phyloP scores from a whole-genome alignment of 2,888 invertebrate genomes.

The Parnassius mnemosyne region DNA sequence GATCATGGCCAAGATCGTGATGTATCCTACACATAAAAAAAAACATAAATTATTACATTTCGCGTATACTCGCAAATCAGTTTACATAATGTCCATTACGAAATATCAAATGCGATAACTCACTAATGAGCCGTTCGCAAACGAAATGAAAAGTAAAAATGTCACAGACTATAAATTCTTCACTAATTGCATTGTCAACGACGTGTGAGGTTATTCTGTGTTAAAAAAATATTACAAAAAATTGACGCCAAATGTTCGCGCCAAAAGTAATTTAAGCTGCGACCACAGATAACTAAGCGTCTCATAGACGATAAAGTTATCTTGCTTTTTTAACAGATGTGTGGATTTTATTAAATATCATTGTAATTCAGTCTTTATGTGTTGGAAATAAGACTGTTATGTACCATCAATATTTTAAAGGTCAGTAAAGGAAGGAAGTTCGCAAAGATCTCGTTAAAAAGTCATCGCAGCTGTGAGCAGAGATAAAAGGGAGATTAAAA shows the following conservation, averaged over 20 bases:
- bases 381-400: conserved; percentile 5
- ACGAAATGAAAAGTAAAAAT: conserved; percentile 2
- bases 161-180: conserved; percentile 23
- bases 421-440: conserved; percentile 21
- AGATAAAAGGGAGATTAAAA: conserved; percentile 15
- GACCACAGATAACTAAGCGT: conserved; percentile 53
- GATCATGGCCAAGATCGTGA: not conserved
- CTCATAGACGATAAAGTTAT: conserved; percentile 46
- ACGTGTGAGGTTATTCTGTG: conserved; percentile 55
- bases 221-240: conserved; percentile 41
- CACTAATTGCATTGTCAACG: conserved; percentile 48
- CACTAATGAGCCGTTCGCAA: conserved; percentile 1
- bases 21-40: not conserved
- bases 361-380: conserved; percentile 5
- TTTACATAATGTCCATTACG: not conserved
- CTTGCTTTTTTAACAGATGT: conserved; percentile 51
- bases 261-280: conserved; percentile 53
- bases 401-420: not conserved
- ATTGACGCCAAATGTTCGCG: conserved; percentile 63
- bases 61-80: not conserved
- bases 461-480: conserved; percentile 13
- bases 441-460: conserved; percentile 9
- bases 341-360: conserved; percentile 23
- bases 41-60: not conserved
- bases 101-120: conserved; percentile 1